A percentile compares a stretch with the other conserved stretches of the same genome.
Evolutionary conservation across 2,797 vertebrate genomes (phyloP).

Genomic region (Schizopygopsis malacanthus): DNA sequence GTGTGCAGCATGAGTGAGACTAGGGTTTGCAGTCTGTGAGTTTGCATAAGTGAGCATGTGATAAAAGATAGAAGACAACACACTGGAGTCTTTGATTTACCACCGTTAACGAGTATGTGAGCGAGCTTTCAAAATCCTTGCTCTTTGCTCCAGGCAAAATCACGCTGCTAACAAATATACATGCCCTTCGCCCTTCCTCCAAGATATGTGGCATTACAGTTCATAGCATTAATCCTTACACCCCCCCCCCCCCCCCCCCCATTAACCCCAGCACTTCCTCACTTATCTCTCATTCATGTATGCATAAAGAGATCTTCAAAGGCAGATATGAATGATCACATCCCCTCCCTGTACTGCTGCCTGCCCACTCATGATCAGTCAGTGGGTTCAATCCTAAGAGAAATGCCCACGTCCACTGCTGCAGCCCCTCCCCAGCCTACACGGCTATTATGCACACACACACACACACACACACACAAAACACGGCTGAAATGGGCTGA

Average conservation of each 20-base stretch:
- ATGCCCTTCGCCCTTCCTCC: neutral
- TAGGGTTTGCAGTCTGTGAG: neutral
- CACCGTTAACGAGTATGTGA: neutral
- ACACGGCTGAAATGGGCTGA: neutral
- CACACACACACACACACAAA: neutral
- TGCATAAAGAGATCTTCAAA: constrained; percentile 52
- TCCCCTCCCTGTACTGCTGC: constrained; percentile 48
- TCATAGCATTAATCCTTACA: constrained; percentile 4
- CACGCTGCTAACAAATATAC: neutral
- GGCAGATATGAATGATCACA: constrained; percentile 65
- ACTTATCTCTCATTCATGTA: constrained; percentile 54
- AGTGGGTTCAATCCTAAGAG: constrained; percentile 64
- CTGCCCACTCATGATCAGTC: constrained; percentile 54
- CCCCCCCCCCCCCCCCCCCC: no score
- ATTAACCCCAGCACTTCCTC: neutral
- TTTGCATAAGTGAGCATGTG: neutral
- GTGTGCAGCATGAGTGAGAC: neutral
- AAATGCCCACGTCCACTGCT: constrained; percentile 63
- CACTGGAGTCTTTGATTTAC: constrained; percentile 12
- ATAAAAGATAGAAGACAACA: neutral
- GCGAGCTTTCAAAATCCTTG: neutral
- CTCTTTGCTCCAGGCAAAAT: neutral
- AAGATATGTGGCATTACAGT: constrained; percentile 20
- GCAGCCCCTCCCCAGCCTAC: constrained; percentile 50
- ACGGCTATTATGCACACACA: constrained; percentile 30